phyloP scores from a whole-genome alignment of 2,113 vertebrate genomes.

The Phyllostomus discolor region DNA sequence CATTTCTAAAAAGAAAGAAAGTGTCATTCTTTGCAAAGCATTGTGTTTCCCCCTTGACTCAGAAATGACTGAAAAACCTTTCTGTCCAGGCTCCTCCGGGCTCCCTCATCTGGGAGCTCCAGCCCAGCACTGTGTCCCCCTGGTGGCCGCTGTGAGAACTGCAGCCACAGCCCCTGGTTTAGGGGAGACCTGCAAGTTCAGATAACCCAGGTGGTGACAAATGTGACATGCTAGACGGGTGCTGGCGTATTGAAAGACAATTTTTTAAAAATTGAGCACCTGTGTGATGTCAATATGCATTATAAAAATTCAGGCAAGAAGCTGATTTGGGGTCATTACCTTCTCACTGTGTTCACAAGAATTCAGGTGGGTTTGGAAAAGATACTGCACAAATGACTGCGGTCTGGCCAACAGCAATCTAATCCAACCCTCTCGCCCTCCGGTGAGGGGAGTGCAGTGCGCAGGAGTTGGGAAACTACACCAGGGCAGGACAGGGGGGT shows the following conservation, averaged over 20 bases:
- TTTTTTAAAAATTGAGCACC: background rate
- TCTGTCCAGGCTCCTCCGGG: no score
- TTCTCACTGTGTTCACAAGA: background rate
- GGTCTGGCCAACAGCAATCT: background rate
- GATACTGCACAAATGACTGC: background rate
- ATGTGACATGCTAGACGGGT: background rate
- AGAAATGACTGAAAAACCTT: background rate
- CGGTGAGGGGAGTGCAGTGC: background rate
- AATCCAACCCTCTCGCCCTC: background rate
- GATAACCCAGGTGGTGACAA: rapidly evolving
- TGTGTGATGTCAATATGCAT: no score
- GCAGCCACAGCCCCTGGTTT: background rate
- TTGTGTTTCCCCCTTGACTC: background rate
- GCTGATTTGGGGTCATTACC: background rate
- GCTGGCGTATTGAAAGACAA: background rate
- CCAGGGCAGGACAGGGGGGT: background rate
- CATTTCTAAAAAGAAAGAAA: slow-evolving; percentile 22
- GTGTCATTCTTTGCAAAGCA: background rate
- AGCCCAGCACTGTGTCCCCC: background rate
- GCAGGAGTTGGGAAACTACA: no score
- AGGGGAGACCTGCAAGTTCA: background rate
- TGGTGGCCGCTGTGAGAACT: background rate
- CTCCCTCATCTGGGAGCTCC: rapidly evolving
- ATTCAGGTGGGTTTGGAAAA: background rate
- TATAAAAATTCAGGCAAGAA: background rate